Percentiles rank a stretch among this genome's conserved stretches.
Conservation (phyloP, 1,140 invertebrate genomes). For the Eueides isabella region DNA sequence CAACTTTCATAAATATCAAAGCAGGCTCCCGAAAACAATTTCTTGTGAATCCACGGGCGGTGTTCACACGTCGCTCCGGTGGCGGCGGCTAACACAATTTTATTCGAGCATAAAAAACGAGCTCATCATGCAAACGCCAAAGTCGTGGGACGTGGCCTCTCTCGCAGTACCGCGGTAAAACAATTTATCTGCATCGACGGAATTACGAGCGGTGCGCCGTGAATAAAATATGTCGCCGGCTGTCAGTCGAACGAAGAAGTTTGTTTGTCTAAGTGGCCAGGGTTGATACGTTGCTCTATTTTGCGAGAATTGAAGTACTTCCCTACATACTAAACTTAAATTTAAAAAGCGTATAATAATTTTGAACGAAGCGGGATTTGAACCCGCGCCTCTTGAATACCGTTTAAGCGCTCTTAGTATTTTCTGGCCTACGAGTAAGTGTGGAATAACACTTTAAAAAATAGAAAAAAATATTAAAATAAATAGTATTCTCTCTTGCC, state of each 20-base stretch:
- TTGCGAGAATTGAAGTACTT: conserved; percentile 16
- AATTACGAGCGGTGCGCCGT: conserved; percentile 72
- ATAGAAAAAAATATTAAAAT: too few relatives aligned
- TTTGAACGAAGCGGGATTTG: too few relatives aligned
- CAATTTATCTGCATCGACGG: conserved; percentile 82
- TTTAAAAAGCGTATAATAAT: too few relatives aligned
- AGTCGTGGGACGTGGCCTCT: conserved; percentile 71
- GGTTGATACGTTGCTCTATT: conserved; percentile 43
- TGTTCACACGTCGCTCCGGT: conserved; percentile 66
- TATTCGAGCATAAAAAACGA: conserved; percentile 80
- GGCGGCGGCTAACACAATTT: conserved; percentile 77
- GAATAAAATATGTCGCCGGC: conserved; percentile 81
- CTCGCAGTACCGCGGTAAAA: conserved; percentile 75
- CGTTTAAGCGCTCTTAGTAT: too few relatives aligned
- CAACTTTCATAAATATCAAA: conserved; percentile 80
- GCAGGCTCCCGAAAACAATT: conserved; percentile 75
- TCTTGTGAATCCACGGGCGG: conserved; percentile 60
- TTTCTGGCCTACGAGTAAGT: too few relatives aligned
- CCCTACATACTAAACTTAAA: too few relatives aligned
- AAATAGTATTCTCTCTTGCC: too few relatives aligned
- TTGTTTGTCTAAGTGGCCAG: conserved; percentile 49
- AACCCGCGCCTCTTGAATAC: too few relatives aligned
- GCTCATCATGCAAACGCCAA: conserved; percentile 80
- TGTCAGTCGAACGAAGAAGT: conserved; percentile 69
- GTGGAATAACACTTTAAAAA: too few relatives aligned